A percentile compares a stretch with the other conserved stretches of the same genome.
Conservation (phyloP, 2,888 invertebrate species). For the Zaprionus bogoriensis region DNA sequence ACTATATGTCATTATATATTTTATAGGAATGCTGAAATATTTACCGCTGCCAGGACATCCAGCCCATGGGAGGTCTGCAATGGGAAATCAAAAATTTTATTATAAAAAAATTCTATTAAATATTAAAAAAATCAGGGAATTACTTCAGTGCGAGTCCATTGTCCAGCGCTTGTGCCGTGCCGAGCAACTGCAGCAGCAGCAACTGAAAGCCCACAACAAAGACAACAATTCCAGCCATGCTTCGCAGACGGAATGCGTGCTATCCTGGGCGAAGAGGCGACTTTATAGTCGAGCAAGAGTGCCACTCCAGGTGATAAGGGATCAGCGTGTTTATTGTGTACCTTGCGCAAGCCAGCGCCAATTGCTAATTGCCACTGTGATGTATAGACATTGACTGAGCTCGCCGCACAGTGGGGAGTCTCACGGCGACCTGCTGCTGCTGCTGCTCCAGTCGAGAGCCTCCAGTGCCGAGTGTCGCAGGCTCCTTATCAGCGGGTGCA, state of each 20-base stretch:
- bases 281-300: slow-evolving; percentile 59
- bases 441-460: too few species aligned
- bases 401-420: slow-evolving; percentile 34
- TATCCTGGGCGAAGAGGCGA: slow-evolving; percentile 2
- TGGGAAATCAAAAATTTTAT: not conserved
- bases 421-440: too few species aligned
- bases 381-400: slow-evolving; percentile 46
- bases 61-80: slow-evolving; percentile 87
- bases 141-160: slow-evolving; percentile 85
- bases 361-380: slow-evolving; percentile 59
- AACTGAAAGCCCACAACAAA: slow-evolving; percentile 11
- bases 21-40: too few species aligned
- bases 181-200: slow-evolving; percentile 40
- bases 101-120: not conserved
- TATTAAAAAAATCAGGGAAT: not conserved
- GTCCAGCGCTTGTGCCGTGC: slow-evolving; percentile 80
- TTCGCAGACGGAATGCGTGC: slow-evolving; percentile 38
- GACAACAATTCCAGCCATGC: slow-evolving; percentile 27
- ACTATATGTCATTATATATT: too few species aligned
- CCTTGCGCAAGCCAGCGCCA: slow-evolving; percentile 32
- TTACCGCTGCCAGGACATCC: slow-evolving; percentile 86
- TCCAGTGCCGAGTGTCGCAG: too few species aligned
- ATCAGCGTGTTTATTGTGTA: slow-evolving; percentile 50
- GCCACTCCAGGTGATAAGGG: slow-evolving; percentile 8
- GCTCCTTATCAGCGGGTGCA: slow-evolving; percentile 59